Base-by-base conservation (phyloP, 30 jellyfish, hydroid and myxozoan genomes). In the Mastigias papua region DNA sequence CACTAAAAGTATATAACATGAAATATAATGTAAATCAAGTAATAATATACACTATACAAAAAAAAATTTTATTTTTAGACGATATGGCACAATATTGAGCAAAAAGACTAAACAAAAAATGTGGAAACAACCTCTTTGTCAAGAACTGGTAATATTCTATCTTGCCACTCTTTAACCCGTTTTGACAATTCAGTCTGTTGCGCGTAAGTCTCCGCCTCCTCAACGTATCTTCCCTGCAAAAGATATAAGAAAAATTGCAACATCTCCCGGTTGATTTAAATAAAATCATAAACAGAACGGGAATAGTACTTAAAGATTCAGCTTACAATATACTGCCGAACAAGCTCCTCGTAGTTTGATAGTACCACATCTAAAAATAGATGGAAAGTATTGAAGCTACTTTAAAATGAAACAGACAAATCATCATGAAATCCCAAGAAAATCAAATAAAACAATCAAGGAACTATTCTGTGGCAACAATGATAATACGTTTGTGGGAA, bases 131-230 rank as follows among this genome's bases (percentile, higher is more conserved):
- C 3, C 81, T 80, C 90, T 62, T 80, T 78, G 19, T 80, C 90
- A 10, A 80, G 62, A 62, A 62, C 81, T 50, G 90, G 90, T 22
- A 65, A 28, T 30, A 80, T 80, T 33, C 54, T 80, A 46, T 80
- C 90, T 63, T 80, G 90, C 90, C 90, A 80, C 25, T 80, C 90
- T 62, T 80, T 80, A 9, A 80, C 90, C 63, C 90, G 26, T 25
- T 80, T 80, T 80, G 90, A 30, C 65, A 80, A 48, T 27, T 80
- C 90, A 1, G 90, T 80, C 48, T 80, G 90, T 25, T 80, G 90
- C 34, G 90, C 90, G 64, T 80, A 80, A 80, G 62, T 80, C 26
- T 80, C 90, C 1, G 90, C 90, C 34, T 80, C 90, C 32, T 80
- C 90, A 25, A 80, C 63, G 32, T 80, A 80, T 28, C 64, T 80